Base-by-base conservation (phyloP, 1,140 invertebrate species). In the Zaprionus capensis region DNA sequence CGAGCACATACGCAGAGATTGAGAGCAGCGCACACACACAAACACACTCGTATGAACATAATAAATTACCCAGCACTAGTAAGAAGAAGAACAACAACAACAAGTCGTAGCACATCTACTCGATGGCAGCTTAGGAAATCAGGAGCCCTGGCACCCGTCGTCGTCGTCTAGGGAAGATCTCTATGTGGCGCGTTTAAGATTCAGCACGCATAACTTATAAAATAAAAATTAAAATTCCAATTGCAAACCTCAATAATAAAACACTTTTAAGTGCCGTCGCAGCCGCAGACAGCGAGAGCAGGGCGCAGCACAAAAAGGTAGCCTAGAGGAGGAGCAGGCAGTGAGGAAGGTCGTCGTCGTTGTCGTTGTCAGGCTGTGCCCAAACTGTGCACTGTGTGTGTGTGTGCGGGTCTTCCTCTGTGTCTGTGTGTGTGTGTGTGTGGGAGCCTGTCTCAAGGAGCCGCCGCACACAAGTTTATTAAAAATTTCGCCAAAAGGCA, bases 211-310 rank as follows among this genome's bases (percentile, higher is more conserved):
- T 80, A 76, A 79, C 85, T 85, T 90, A 90, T 90, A 77, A 90
- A 90, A 90, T 90, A 82, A 70, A 79, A 90, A 88, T 88, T 88
- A 88, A 88, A 88, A 90, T 90, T 90, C 85, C 85, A 85, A 82
- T 80, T 76, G 79, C 79, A 90, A 80, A 71, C 85, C 71, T 59
- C 79, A 77, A 80, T 80, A 90, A 82, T 84, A 88, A 87, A 88
- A 84, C 79, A 84, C 78, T 84, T 88, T 90, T 75, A 80, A 88
- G 75, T 80, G 77, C 77, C 44, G 46, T 24, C 56, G 46, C 55
- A 24, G 64, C 65, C 44, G 61, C 70, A 70, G 51, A 41, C 56
- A 20, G 53, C 15, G 49, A 17, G 44, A n/a, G 22, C 12, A 58
- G 9, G 4, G 14, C 49, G 11, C 31, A 28, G 11, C 31, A 28